Base-by-base conservation (phyloP, 64 coral and sea anemone species). In the Anthopleura sola region DNA sequence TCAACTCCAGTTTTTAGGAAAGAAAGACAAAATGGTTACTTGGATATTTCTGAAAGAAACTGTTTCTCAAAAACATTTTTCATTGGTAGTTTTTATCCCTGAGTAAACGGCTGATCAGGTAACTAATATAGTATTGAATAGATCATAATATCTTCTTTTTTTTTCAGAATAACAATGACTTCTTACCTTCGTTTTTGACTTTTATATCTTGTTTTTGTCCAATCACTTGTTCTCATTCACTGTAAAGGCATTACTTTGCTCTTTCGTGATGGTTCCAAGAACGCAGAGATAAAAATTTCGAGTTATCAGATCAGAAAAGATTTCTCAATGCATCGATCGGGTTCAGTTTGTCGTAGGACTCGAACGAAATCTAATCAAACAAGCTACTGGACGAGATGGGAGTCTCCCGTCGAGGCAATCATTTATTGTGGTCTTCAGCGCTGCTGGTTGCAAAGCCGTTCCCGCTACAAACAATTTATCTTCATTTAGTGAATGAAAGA, bases 391-490 rank as follows among this genome's bases (percentile, higher is more conserved):
- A 14, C 29, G 66, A 34, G 13, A 15, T 71, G 23, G 29, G 23
- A 34, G 26, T 71, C 66, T 5, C 66, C 66, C 66, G 66, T 34
- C 13, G 66, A 12, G 66, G 6, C 26, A 31, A 71, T 32, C 66
- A 31, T 32, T 71, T 16, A 14, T 8, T 71, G 66, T 71, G 66
- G 66, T 71, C 12, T 15, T n/a, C 66, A 32, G 10, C 66, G 29
- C 66, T 71, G 66, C 66, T 71, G 66, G 66, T 71, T 71, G 29
- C 15, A 71, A 71, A 71, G 66, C 66, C 34, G 66, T 71, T 71
- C 28, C 66, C 66, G 66, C 66, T 71, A 15, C n/a, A 32, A 71
- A 71, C 66, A 71, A 71, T 71, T 71, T 71, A 71, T 71, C 66
- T 33, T 71, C n/a, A 71, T 71, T 71, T 71, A 71, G 11, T 6